These are phyloP conservation scores for Amphipoea lucens DNA, from an alignment of 2,888 invertebrate genomes.

Conservation along the genomic window DNA sequence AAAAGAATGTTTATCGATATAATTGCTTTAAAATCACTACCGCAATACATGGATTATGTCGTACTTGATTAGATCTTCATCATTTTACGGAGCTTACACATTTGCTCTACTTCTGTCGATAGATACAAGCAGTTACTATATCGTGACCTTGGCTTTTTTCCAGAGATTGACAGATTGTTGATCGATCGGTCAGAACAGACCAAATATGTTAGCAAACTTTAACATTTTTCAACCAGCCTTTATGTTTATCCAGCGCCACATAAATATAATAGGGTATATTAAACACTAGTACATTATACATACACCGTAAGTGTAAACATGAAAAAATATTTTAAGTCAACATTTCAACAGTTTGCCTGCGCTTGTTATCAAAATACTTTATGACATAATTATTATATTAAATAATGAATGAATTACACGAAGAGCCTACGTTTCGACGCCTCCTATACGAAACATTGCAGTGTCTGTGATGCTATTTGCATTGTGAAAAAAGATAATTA, in stretches of 20 bases:
- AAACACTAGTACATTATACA: constrained; percentile 44
- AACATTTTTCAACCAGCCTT: constrained; percentile 36
- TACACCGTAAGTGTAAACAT: constrained; percentile 50
- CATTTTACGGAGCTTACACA: constrained; percentile 27
- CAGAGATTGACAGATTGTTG: background rate
- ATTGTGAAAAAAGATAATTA: constrained; percentile 19
- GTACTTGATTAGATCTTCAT: constrained; percentile 34
- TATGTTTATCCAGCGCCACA: constrained; percentile 41
- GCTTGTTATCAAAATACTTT: constrained; percentile 55
- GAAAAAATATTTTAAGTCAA: constrained; percentile 54
- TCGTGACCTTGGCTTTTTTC: background rate
- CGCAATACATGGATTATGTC: constrained; percentile 42
- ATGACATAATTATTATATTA: constrained; percentile 13
- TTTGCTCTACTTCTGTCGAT: constrained; percentile 21
- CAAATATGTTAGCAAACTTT: constrained; percentile 17
- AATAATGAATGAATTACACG: constrained; percentile 34
- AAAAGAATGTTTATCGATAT: constrained; percentile 85
- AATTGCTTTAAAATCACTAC: constrained; percentile 68
- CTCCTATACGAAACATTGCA: constrained; percentile 19
- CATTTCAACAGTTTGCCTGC: constrained; percentile 42
- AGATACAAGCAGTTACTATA: background rate
- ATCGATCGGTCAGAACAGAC: constrained; percentile 12
- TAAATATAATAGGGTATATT: constrained; percentile 36
- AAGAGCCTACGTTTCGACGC: constrained; percentile 28
- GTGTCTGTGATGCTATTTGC: constrained; percentile 26